Base-by-base conservation (phyloP, 2,888 invertebrate genomes). In the Eucriotettix oculatus region DNA sequence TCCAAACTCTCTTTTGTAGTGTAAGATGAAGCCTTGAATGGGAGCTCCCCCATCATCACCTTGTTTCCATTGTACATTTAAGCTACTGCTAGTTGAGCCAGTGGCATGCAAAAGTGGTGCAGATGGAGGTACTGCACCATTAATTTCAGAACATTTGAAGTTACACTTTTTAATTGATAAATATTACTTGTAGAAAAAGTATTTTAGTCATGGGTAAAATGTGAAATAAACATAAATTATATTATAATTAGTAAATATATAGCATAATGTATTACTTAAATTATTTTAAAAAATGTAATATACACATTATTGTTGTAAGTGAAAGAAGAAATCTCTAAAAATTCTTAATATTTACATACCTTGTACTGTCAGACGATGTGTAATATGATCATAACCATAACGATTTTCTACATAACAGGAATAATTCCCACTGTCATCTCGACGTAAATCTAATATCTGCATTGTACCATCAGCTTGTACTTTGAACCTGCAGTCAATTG, bases 341-440 rank as follows among this genome's bases (percentile, higher is more conserved):
- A 5, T 29, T 29, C 2, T 29, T 29, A 29, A 5, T 29, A 52
- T 1, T 52, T 12, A 40, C 12, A 40, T 70, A 79, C 79, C 79
- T 75, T 79, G 79, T 16, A 80, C 76, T 65, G 74, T 74, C 10
- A 80, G 67, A 57, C 75, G 74, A 66, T 79, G 79, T 29, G 74
- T 73, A 59, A 80, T 79, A 55, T 76, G 75, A 69, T 79, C 80
- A 1, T 74, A 74, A 1, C 78, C 77, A 40, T 76, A 69, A 1
- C 74, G 70, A 66, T 79, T 79, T 57, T 75, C 71, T 5, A 76
- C 78, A 54, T 74, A 73, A 66, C 80, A 80, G 2, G 79, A 77
- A 67, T 79, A 80, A 66, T 79, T 80, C 12, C 79, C 80, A 65
- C 77, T 76, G 61, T 79, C 76, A 10, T 71, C 72, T 56, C 78